Evolutionary conservation across 1,140 invertebrate genomes (phyloP).

Genomic region (Sinella curviseta): DNA sequence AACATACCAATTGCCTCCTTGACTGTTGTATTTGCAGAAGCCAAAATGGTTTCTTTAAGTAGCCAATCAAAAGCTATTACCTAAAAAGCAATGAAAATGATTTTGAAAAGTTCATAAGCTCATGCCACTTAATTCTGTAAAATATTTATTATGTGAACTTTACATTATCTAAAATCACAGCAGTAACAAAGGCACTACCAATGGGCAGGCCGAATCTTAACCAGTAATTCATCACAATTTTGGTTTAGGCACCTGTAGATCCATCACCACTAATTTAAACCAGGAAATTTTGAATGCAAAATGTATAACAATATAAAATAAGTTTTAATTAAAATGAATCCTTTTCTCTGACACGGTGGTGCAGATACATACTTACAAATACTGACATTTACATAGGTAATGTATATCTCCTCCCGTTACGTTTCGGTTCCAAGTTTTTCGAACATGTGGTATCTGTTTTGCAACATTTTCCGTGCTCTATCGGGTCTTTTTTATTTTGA

Average conservation of each 20-base stretch:
- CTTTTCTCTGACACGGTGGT: too few species aligned
- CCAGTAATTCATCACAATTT: constrained; percentile 13
- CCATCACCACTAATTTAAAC: background rate
- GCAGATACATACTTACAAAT: too few species aligned
- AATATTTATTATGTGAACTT: background rate
- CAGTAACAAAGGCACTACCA: constrained; percentile 29
- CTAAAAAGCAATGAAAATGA: constrained; percentile 11
- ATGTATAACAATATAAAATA: too few species aligned
- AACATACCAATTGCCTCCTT: background rate
- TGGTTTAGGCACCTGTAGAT: background rate
- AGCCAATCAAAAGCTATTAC: constrained; percentile 33
- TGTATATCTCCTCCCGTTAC: too few species aligned
- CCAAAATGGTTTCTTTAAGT: constrained; percentile 29
- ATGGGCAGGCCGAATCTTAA: constrained; percentile 20
- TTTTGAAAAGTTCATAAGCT: background rate
- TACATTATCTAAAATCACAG: constrained; percentile 31
- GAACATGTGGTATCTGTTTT: too few species aligned
- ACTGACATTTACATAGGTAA: too few species aligned
- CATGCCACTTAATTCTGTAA: background rate
- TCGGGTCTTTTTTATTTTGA: too few species aligned
- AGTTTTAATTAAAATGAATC: too few species aligned
- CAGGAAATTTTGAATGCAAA: background rate
- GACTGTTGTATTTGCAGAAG: background rate
- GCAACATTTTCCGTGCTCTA: too few species aligned
- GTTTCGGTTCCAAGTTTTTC: too few species aligned